Conservation (phyloP, 2,888 invertebrate species). For the Aphodius granarius region DNA sequence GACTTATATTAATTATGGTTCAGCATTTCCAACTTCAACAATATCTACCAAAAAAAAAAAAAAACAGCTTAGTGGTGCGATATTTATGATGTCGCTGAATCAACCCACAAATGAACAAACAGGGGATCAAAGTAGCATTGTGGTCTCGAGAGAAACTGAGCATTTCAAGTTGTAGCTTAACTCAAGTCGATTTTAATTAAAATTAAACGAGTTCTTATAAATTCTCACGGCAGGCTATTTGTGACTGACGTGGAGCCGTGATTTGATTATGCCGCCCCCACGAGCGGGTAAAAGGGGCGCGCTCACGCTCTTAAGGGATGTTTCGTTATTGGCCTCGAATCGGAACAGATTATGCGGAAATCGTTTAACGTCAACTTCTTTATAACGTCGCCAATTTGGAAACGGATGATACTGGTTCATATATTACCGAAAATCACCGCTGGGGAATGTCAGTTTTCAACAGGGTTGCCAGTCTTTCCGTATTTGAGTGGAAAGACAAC, state of each 20-base stretch:
- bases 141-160: too few relatives aligned
- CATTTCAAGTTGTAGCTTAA: too few relatives aligned
- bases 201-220: background rate
- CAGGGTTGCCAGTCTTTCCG: too few relatives aligned
- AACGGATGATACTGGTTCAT: conserved; percentile 9
- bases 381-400: conserved; percentile 8
- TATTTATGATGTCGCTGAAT: too few relatives aligned
- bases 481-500: too few relatives aligned
- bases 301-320: background rate
- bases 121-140: too few relatives aligned
- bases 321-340: background rate
- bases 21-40: too few relatives aligned
- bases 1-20: too few relatives aligned
- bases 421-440: conserved; percentile 8
- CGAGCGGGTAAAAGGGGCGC: background rate
- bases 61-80: too few relatives aligned
- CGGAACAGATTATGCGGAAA: conserved; percentile 7
- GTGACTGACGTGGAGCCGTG: background rate
- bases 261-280: background rate
- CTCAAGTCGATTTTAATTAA: background rate
- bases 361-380: background rate
- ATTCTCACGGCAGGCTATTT: background rate
- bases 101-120: too few relatives aligned
- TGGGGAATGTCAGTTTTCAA: conserved; percentile 8
- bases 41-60: too few relatives aligned